Evolutionary conservation across 2,888 invertebrate genomes (phyloP).

Genomic region (Thelaira solivaga): DNA sequence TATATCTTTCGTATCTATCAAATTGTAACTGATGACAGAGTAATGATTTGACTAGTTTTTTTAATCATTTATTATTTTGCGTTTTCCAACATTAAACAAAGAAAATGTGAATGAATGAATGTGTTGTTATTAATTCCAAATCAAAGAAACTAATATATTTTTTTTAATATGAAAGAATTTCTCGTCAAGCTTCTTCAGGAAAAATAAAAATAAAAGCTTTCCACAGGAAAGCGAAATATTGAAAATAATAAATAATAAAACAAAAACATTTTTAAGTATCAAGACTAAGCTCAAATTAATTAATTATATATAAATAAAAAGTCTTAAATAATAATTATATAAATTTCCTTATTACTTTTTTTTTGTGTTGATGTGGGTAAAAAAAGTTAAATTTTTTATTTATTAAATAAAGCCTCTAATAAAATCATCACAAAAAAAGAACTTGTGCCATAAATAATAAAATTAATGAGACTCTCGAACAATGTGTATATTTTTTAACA

Average conservation of each 20-base stretch:
- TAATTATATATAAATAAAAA: too few relatives aligned
- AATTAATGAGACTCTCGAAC: not conserved
- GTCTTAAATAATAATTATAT: too few relatives aligned
- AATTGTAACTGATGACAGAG: slow-evolving; percentile 33
- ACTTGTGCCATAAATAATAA: not conserved
- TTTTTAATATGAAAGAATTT: not conserved
- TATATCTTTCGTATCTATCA: not conserved
- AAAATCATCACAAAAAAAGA: not conserved
- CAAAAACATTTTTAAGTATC: too few relatives aligned
- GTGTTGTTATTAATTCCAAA: not conserved
- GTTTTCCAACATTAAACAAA: not conserved
- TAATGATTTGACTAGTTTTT: slow-evolving; percentile 16
- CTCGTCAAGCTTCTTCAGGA: too few relatives aligned
- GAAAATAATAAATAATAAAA: too few relatives aligned
- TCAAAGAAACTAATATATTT: not conserved
- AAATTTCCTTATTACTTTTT: not conserved
- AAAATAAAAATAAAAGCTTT: not conserved
- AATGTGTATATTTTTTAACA: not conserved
- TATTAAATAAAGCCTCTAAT: not conserved
- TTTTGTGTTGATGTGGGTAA: too few relatives aligned
- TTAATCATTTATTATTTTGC: not conserved
- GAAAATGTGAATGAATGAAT: not conserved
- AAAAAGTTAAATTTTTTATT: too few relatives aligned
- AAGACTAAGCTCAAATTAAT: too few relatives aligned
- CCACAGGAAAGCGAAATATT: too few relatives aligned